Evolutionary conservation across 2,113 vertebrate genomes (phyloP), one percentile per base, ranked within the genome.

Genomic region (Psettodes erumei): DNA sequence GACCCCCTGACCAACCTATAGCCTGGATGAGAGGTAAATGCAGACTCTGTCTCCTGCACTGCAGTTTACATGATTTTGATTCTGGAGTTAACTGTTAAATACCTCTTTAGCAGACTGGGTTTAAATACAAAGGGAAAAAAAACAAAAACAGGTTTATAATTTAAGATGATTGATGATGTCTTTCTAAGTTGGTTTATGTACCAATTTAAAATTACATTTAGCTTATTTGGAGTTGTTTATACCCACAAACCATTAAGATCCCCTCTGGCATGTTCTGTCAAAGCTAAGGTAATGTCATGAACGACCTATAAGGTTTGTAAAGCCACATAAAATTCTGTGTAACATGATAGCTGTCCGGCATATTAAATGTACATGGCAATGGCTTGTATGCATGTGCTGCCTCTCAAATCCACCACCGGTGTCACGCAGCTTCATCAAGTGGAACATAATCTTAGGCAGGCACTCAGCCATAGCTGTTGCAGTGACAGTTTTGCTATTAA

Each of bases 401-500:
- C 67, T 77, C 7, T 5, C 61, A 73, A 71, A 72, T 69, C 9
- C 37, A 54, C 56, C 56, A 65, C 10, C 23, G 15, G 21, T 51
- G 71, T 71, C 51, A 78, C 87, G 81, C 35, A 19, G 66, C 50
- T 53, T 76, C 65, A 59, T 53, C 32, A 64, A 85, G 43, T 62
- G 64, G 71, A 88, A 35, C 71, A 73, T 79, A 75, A 86, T 86
- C 59, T 75, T 45, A 67, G 70, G 61, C 70, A 75, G 66, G 61
- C 58, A 82, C 33, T 77, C 72, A 80, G 67, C 77, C 72, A 50
- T 28, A 45, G 71, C 60, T 73, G 77, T 62, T 70, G 42, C 37
- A 32, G 43, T 79, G 80, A 79, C 89, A 86, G 43, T 63, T 65
- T 55, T 54, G 66, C 78, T 30, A 90, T 91, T 86, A 84, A 90